Conservation (phyloP, 2,113 vertebrate genomes). For the Connochaetes taurinus region DNA sequence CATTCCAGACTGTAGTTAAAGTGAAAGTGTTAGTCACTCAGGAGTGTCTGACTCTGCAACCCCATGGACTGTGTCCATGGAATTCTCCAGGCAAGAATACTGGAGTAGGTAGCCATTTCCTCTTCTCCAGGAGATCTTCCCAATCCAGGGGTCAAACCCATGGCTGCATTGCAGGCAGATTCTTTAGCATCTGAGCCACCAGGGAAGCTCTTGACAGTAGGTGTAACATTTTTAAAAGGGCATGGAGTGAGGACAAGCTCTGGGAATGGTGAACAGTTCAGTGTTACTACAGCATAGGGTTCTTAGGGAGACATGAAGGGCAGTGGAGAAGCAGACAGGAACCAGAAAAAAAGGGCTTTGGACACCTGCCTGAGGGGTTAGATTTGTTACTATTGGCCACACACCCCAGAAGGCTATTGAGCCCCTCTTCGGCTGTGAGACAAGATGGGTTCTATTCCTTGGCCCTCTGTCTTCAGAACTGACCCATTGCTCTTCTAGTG, state of each 20-base stretch:
- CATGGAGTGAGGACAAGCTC: not conserved
- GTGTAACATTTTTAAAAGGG: not conserved
- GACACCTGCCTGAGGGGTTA: not conserved
- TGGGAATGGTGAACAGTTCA: not conserved
- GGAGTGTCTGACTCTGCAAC: not conserved
- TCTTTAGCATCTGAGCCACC: not conserved
- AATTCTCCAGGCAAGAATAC: not conserved
- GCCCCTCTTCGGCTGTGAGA: not conserved
- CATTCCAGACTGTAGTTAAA: not conserved
- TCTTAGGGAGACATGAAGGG: not conserved
- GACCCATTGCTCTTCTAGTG: not conserved
- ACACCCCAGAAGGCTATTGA: not conserved
- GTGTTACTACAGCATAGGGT: not conserved
- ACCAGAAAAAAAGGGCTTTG: not conserved
- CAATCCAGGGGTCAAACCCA: not conserved
- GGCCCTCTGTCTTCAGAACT: not conserved
- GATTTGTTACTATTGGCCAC: not conserved
- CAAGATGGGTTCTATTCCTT: not conserved
- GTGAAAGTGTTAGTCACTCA: not conserved
- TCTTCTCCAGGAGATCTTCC: not conserved
- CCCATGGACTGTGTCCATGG: not conserved
- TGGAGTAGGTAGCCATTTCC: not conserved
- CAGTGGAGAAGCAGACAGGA: not conserved
- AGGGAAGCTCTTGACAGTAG: not conserved
- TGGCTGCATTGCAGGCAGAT: not conserved